These are phyloP conservation scores for Rafetus swinhoei DNA, from an alignment of 2,113 vertebrate genomes.

Conservation along the genomic window DNA sequence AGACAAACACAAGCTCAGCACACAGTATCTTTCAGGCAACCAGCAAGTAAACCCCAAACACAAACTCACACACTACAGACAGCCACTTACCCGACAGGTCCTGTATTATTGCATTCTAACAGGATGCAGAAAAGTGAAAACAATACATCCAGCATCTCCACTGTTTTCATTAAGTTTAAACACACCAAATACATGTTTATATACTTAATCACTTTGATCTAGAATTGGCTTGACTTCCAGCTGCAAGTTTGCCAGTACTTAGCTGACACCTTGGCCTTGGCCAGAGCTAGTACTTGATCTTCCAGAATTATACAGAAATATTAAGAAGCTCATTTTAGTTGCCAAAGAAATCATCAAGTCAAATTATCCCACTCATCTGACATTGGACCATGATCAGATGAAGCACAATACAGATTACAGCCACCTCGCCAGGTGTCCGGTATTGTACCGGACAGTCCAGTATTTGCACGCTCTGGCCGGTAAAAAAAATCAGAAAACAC, in stretches of 20 bases:
- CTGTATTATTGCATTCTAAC: not conserved
- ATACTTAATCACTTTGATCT: not conserved
- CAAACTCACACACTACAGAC: too few species aligned
- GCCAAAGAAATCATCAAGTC: not conserved
- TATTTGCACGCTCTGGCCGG: too few species aligned
- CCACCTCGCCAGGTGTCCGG: too few species aligned
- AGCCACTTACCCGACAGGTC: too few species aligned
- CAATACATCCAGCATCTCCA: not conserved
- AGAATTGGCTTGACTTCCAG: not conserved
- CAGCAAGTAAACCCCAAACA: too few species aligned
- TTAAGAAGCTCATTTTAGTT: not conserved
- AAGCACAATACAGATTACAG: slow-evolving; percentile 3
- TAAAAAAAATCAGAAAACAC: too few species aligned
- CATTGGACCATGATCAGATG: not conserved
- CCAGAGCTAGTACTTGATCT: not conserved
- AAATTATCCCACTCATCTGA: not conserved
- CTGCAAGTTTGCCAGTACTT: not conserved
- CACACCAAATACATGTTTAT: not conserved
- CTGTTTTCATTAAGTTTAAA: not conserved
- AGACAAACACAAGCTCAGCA: too few species aligned
- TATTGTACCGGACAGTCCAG: too few species aligned
- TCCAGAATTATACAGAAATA: not conserved
- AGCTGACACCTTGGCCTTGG: not conserved
- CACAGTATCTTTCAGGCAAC: too few species aligned
- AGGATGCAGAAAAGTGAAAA: not conserved